Percentiles rank a stretch among this genome's conserved stretches.
Evolutionary conservation across 1,140 invertebrate species (phyloP).

Genomic region (Dryas iulia): DNA sequence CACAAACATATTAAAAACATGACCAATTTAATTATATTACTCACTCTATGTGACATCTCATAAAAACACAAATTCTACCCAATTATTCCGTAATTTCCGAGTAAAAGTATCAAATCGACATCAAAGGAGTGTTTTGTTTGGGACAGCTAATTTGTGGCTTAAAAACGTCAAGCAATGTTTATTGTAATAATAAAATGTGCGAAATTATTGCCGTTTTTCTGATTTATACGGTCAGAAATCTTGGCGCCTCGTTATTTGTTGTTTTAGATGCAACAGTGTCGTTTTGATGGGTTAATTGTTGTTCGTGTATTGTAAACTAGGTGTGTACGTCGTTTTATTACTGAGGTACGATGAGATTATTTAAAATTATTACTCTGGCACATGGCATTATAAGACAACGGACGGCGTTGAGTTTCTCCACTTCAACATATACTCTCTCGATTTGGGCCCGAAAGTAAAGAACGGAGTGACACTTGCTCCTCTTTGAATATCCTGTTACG

Average conservation of each 20-base stretch:
- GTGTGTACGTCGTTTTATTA: neutral
- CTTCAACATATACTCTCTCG: too few relatives aligned
- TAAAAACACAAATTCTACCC: slow-evolving; percentile 35
- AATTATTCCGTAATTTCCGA: slow-evolving; percentile 37
- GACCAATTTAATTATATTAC: neutral
- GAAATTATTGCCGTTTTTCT: slow-evolving; percentile 59
- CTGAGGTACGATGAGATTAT: neutral
- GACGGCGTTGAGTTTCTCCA: too few relatives aligned
- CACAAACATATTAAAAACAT: neutral
- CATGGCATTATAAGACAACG: too few relatives aligned
- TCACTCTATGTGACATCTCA: slow-evolving; percentile 30
- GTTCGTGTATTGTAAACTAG: neutral
- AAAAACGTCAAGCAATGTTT: slow-evolving; percentile 54
- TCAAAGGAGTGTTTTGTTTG: slow-evolving; percentile 61
- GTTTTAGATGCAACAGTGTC: slow-evolving; percentile 43
- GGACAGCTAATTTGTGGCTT: slow-evolving; percentile 57
- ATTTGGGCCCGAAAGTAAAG: too few relatives aligned
- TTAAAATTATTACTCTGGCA: too few relatives aligned
- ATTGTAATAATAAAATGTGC: slow-evolving; percentile 70
- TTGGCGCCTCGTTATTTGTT: slow-evolving; percentile 42
- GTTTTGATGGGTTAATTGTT: slow-evolving; percentile 3
- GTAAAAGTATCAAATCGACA: slow-evolving; percentile 47
- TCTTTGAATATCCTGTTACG: too few relatives aligned
- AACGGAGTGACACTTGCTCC: too few relatives aligned
- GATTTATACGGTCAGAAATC: slow-evolving; percentile 50